Conservation (phyloP, 2,888 invertebrate genomes). For the Caprella mutica region DNA sequence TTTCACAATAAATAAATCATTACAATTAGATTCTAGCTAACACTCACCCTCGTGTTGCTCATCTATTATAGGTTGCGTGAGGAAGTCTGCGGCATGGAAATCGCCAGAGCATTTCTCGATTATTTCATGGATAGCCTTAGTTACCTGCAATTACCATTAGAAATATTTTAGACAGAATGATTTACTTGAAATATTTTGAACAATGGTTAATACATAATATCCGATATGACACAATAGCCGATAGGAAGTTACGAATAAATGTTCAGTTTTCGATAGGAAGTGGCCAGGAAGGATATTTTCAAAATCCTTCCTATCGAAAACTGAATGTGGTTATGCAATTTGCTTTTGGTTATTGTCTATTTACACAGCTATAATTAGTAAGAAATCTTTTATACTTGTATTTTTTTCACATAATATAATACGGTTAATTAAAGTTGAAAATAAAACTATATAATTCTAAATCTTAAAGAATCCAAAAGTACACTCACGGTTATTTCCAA, state of each 20-base stretch:
- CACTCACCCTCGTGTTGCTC: conserved; percentile 31
- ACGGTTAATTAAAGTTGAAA: too few relatives aligned
- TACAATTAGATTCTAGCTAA: too few relatives aligned
- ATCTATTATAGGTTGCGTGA: conserved; percentile 28
- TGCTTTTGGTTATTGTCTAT: too few relatives aligned
- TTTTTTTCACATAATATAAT: too few relatives aligned
- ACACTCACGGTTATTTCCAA: too few relatives aligned
- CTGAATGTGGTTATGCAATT: too few relatives aligned
- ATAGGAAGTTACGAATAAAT: neutral
- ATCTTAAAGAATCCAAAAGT: too few relatives aligned
- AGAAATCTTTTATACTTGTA: too few relatives aligned
- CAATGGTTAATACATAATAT: neutral
- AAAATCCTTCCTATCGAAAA: too few relatives aligned
- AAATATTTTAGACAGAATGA: neutral
- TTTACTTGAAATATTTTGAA: neutral
- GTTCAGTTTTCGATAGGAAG: neutral
- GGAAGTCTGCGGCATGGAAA: conserved; percentile 29
- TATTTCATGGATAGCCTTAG: conserved; percentile 17
- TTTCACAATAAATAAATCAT: too few relatives aligned
- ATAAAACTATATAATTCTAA: too few relatives aligned
- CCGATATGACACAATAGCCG: neutral
- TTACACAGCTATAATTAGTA: too few relatives aligned
- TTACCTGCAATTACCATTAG: conserved; percentile 15
- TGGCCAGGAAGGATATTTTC: neutral
- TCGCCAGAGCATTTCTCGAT: conserved; percentile 14